These are phyloP conservation scores for Potorous gilbertii DNA, from an alignment of 2,797 vertebrate genomes.

Conservation along the genomic window DNA sequence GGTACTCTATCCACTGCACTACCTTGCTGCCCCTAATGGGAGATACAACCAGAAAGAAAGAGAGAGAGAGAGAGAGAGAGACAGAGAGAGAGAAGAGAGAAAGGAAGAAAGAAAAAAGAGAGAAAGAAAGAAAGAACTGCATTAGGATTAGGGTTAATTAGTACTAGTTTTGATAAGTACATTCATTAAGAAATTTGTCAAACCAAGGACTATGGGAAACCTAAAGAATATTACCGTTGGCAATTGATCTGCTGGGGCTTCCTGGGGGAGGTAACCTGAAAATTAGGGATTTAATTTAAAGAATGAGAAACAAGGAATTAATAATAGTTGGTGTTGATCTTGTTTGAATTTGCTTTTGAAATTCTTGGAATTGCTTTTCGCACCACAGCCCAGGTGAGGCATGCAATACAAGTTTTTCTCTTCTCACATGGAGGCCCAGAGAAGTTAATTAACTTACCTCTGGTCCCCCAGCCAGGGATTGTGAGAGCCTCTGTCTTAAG, in stretches of 20 bases:
- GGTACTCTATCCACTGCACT: neutral
- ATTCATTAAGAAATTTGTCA: neutral
- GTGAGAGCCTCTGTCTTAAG: neutral
- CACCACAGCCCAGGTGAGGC: neutral
- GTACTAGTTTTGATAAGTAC: neutral
- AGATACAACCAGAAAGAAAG: neutral
- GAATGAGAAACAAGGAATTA: neutral
- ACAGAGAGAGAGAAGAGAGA: too few relatives aligned
- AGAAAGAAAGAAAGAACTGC: too few relatives aligned
- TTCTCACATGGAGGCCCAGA: neutral
- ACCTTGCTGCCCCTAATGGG: neutral
- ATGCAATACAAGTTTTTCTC: neutral
- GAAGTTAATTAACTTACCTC: neutral
- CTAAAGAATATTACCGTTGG: neutral
- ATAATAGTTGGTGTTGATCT: neutral
- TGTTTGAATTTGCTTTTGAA: neutral
- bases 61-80: too few relatives aligned
- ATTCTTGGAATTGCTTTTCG: neutral
- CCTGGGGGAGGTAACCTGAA: neutral
- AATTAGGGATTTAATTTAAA: neutral
- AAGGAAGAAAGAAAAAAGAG: accelerated
- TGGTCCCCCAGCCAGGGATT: neutral
- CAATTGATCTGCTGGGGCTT: neutral
- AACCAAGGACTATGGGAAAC: neutral
- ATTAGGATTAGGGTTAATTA: neutral